Conservation (phyloP, 2,797 vertebrate genomes). For the Perodicticus potto region DNA sequence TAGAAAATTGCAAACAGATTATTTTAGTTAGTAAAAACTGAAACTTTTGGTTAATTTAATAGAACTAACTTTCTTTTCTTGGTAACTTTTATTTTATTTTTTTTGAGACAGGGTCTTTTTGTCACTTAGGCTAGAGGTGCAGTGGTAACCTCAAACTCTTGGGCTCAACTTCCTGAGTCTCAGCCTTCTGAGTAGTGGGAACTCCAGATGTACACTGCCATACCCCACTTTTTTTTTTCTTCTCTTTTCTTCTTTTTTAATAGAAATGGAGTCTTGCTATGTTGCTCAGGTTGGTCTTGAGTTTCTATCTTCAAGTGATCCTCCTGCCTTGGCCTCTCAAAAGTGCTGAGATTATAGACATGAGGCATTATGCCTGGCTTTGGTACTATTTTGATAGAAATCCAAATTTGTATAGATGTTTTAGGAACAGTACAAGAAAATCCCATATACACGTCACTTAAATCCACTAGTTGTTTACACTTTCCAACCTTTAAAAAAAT, state of each 20-base stretch:
- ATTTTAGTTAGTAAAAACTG: conserved; percentile 85
- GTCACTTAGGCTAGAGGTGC: background rate
- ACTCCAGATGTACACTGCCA: background rate
- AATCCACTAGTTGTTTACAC: background rate
- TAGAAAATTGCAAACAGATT: conserved; percentile 88
- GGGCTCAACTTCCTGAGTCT: background rate
- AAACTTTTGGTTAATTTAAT: conserved; percentile 86
- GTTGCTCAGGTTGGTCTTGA: background rate
- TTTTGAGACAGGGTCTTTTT: background rate
- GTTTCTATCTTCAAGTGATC: background rate
- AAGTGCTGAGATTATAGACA: background rate
- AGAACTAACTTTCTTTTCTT: conserved; percentile 56
- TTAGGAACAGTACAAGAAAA: background rate
- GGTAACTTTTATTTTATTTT: background rate
- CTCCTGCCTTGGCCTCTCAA: background rate
- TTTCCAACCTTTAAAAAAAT: background rate
- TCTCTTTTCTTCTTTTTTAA: too few relatives aligned
- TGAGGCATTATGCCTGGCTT: background rate
- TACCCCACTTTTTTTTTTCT: too few relatives aligned
- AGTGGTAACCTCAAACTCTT: background rate
- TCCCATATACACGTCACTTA: background rate
- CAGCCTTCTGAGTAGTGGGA: background rate
- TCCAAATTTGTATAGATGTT: conserved; percentile 48
- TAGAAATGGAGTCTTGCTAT: background rate
- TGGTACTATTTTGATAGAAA: background rate